Percentiles rank a stretch among this genome's conserved stretches.
These are phyloP conservation scores for Stenotaenia linearis DNA, from an alignment of 2,888 invertebrate genomes.

Conservation along the genomic window DNA sequence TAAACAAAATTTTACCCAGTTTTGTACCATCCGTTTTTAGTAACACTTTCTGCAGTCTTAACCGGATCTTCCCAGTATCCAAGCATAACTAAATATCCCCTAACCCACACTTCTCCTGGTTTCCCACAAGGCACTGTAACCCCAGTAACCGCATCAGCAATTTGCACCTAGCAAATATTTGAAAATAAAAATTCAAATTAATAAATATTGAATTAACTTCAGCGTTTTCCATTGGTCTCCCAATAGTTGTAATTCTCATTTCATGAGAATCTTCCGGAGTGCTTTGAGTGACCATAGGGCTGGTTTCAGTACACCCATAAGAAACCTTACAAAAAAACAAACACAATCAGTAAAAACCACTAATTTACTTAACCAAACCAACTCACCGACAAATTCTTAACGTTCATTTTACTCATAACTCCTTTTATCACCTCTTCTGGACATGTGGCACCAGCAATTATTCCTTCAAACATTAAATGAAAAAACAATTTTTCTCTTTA, in stretches of 20 bases:
- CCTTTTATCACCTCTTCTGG: neutral
- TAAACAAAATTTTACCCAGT: slow-evolving; percentile 69
- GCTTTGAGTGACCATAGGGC: slow-evolving; percentile 55
- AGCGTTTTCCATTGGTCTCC: slow-evolving; percentile 52
- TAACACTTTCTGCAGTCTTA: slow-evolving; percentile 63
- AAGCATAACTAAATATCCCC: slow-evolving; percentile 72
- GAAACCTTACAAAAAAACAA: slow-evolving; percentile 50
- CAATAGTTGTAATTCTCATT: slow-evolving; percentile 53
- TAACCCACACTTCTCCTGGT: slow-evolving; percentile 67
- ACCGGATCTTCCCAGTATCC: slow-evolving; percentile 74
- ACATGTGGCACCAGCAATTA: neutral
- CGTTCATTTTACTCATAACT: neutral
- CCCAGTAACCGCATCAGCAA: slow-evolving; percentile 44
- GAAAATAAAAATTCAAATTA: neutral
- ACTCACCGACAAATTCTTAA: neutral
- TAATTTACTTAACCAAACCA: too few relatives aligned
- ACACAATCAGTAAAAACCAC: too few relatives aligned
- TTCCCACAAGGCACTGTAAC: slow-evolving; percentile 62
- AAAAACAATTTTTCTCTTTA: neutral
- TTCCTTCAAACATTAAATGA: neutral
- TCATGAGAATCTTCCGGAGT: slow-evolving; percentile 50
- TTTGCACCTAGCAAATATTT: slow-evolving; percentile 37
- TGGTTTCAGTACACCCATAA: slow-evolving; percentile 59
- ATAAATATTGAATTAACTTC: slow-evolving; percentile 48
- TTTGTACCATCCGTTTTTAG: slow-evolving; percentile 67